Conservation (phyloP, 2,113 vertebrate species). For the Ophthalmolycus amberensis region DNA sequence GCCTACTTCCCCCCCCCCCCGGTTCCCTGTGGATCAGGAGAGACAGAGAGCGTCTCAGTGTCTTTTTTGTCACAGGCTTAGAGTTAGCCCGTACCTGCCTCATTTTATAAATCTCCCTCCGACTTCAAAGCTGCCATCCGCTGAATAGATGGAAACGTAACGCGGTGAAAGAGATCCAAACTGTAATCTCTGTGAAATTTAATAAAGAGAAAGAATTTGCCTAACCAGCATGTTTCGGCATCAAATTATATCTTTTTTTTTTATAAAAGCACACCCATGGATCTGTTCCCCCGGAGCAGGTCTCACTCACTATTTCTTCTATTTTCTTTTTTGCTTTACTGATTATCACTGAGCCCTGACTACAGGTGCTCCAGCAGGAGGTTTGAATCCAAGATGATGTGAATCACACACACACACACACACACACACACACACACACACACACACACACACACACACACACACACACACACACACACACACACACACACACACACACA, state of each 20-base stretch:
- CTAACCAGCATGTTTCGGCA: constrained; percentile 64
- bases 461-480: neutral
- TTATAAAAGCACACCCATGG: constrained; percentile 25
- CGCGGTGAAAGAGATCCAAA: constrained; percentile 58
- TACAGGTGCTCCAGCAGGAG: constrained; percentile 46
- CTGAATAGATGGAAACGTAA: constrained; percentile 61
- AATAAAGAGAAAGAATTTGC: constrained; percentile 68
- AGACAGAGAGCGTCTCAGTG: constrained; percentile 54
- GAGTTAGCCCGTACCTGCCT: constrained; percentile 60
- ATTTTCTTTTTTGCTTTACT: neutral
- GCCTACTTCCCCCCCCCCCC: constrained; percentile 66
- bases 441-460: no score
- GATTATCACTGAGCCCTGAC: constrained; percentile 42
- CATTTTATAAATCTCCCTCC: constrained; percentile 57
- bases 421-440: neutral
- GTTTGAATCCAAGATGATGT: constrained; percentile 42
- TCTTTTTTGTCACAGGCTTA: constrained; percentile 71
- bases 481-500: neutral
- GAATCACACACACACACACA: neutral
- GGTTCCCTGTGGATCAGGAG: constrained; percentile 65
- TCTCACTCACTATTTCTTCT: constrained; percentile 29
- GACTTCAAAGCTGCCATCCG: constrained; percentile 67
- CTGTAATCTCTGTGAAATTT: constrained; percentile 73
- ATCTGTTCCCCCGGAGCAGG: constrained; percentile 33
- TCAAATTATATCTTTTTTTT: constrained; percentile 52